These are phyloP conservation scores for Drosophila orena DNA, from an alignment of 1,140 invertebrate species.

Conservation along the genomic window DNA sequence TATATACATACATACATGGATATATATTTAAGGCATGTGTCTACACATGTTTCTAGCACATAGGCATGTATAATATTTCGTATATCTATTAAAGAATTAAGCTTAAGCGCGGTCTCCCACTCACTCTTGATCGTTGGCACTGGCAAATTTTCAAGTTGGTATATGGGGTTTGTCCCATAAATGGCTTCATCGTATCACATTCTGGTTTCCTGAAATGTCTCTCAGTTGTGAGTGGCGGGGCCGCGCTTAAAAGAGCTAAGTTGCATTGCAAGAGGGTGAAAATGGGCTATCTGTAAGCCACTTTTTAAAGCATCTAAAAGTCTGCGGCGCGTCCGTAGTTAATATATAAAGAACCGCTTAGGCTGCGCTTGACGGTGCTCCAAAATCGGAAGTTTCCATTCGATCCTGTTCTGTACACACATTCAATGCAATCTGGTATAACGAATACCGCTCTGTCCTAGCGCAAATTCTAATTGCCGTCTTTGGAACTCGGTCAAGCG, in stretches of 20 bases:
- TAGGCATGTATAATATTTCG: constrained; percentile 78
- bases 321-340: constrained; percentile 59
- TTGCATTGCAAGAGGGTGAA: constrained; percentile 31
- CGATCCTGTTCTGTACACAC: not conserved
- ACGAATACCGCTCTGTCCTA: constrained; percentile 7
- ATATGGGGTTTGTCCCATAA: constrained; percentile 14
- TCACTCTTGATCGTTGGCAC: constrained; percentile 11
- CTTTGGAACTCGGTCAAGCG: constrained; percentile 20
- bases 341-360: constrained; percentile 14
- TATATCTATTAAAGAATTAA: constrained; percentile 63
- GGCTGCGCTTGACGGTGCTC: constrained; percentile 27
- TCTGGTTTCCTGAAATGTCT: constrained; percentile 47
- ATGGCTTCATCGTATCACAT: constrained; percentile 20
- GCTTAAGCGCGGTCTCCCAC: constrained; percentile 50
- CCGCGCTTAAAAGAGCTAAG: constrained; percentile 22
- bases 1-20: constrained; percentile 68
- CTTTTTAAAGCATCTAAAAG: constrained; percentile 46
- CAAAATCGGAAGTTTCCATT: constrained; percentile 26
- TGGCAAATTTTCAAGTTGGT: constrained; percentile 32
- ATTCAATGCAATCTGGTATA: constrained; percentile 18
- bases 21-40: constrained; percentile 64
- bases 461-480: constrained; percentile 8
- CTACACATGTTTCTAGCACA: constrained; percentile 70
- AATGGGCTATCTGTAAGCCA: constrained; percentile 23
- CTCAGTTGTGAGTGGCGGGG: constrained; percentile 11